A percentile compares a stretch with the other conserved stretches of the same genome.
Conservation (phyloP, 2,113 vertebrate species). For the Chloropsis cyanopogon region DNA sequence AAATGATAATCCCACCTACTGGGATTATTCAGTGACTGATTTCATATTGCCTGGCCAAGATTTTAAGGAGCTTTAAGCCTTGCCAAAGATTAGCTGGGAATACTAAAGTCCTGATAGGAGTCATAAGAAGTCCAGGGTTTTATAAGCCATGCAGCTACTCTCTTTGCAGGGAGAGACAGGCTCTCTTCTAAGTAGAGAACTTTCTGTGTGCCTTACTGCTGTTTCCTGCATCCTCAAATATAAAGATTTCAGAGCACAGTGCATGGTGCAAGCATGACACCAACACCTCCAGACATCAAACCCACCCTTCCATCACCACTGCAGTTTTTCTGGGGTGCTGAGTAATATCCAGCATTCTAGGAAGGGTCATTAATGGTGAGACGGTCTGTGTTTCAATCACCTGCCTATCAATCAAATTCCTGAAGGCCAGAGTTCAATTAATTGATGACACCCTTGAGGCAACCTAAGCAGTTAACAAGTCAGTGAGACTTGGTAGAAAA, state of each 20-base stretch:
- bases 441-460: slow-evolving; percentile 78
- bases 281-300: slow-evolving; percentile 48
- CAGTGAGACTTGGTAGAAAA: slow-evolving; percentile 71
- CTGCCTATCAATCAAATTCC: slow-evolving; percentile 74
- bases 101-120: background rate
- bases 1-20: background rate
- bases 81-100: background rate
- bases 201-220: background rate
- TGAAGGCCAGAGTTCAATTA: slow-evolving; percentile 77
- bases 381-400: slow-evolving; percentile 72
- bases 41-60: background rate
- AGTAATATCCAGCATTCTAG: slow-evolving; percentile 55
- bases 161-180: background rate
- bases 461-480: slow-evolving; percentile 75
- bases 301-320: slow-evolving; percentile 63
- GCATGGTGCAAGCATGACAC: slow-evolving; percentile 25
- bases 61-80: background rate
- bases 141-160: background rate
- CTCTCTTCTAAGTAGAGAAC: background rate
- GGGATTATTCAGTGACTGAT: background rate
- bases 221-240: background rate
- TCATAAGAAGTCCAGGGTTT: background rate
- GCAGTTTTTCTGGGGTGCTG: slow-evolving; percentile 61
- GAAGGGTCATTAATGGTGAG: slow-evolving; percentile 67
- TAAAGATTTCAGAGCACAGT: slow-evolving; percentile 35